Evolutionary conservation across 1,140 invertebrate species (phyloP).

Genomic region (Asobara japonica): DNA sequence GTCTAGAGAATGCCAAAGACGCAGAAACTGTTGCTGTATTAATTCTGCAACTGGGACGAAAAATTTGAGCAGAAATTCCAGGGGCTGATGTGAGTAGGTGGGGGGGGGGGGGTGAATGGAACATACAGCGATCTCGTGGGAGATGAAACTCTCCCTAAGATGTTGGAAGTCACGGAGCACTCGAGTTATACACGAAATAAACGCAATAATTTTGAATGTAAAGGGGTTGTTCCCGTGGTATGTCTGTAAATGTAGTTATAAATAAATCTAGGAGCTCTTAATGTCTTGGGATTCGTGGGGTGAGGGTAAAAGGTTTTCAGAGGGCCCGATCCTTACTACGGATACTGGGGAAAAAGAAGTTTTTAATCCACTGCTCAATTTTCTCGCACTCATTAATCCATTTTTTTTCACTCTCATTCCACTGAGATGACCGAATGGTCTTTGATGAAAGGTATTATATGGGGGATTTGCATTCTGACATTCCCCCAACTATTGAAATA

Average conservation of each 20-base stretch:
- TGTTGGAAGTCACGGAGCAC: neutral
- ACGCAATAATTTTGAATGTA: constrained; percentile 63
- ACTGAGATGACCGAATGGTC: neutral
- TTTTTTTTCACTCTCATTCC: neutral
- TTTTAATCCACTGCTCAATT: neutral
- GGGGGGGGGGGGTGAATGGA: neutral
- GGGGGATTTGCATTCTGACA: neutral
- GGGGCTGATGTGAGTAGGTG: neutral
- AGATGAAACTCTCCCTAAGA: constrained; percentile 40
- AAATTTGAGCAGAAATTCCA: constrained; percentile 7
- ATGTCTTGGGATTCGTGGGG: constrained; percentile 48
- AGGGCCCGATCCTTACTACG: neutral
- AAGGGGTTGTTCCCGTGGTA: constrained; percentile 56
- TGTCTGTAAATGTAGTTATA: constrained; percentile 69
- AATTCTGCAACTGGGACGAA: constrained; percentile 32
- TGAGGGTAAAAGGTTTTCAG: neutral
- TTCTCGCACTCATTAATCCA: neutral
- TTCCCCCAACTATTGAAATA: neutral
- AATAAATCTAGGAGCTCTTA: constrained; percentile 68
- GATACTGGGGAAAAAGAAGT: neutral
- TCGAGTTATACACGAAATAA: constrained; percentile 46
- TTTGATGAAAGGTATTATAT: neutral
- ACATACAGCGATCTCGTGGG: constrained; percentile 29
- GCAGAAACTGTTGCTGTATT: constrained; percentile 27
- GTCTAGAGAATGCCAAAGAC: constrained; percentile 12